Base-by-base conservation (phyloP, 2,113 vertebrate species). In the Aegotheles bennettii region DNA sequence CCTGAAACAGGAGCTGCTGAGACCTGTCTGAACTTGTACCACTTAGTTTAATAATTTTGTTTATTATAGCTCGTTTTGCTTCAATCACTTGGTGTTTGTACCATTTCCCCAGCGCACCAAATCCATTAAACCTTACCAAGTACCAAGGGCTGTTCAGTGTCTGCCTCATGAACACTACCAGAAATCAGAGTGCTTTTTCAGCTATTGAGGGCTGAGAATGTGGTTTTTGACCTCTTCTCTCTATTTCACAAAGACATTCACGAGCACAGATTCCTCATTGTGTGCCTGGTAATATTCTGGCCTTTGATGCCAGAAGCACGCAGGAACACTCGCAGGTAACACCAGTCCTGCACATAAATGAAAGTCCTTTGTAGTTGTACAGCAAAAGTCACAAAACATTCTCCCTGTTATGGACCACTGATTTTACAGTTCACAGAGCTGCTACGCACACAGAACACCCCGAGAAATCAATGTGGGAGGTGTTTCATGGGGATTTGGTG, bases 341-440 rank as follows among this genome's bases (percentile, higher is more conserved):
- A 65, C 6, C 78, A 93, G 74, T 45, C 57, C 18, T 69, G 69
- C 84, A 57, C 57, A 69, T 64, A 75, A 94, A 68, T 1, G 1
- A 40, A 95, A 87, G 29, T 50, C 65, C 61, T 91, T 93, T 73
- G 45, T 73, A 84, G 50, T 20, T 50, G 57, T 16, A 65, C 54
- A 93, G 71, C 45, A 79, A 79, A 90, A 91, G 65, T 50, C 82
- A 87, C 71, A 83, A 90, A 65, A 83, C 35, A 85, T 76, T 81
- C 36, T 74, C 83, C 43, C 61, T 64, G 23, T 64, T 75, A 51
- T 12, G 36, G 80, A 70, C n/a, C 35, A 20, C 40, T 45, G 56
- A 48, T 64, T 94, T 92, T 68, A 90, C 61, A 84, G 59, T 69
- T 63, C 71, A 77, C 75, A 84, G 61, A 84, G 48, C 36, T 57